Percentiles rank a stretch among this genome's conserved stretches.
phyloP scores from a whole-genome alignment of 2,113 vertebrate genomes.

The Callochromis pleurospilus region DNA sequence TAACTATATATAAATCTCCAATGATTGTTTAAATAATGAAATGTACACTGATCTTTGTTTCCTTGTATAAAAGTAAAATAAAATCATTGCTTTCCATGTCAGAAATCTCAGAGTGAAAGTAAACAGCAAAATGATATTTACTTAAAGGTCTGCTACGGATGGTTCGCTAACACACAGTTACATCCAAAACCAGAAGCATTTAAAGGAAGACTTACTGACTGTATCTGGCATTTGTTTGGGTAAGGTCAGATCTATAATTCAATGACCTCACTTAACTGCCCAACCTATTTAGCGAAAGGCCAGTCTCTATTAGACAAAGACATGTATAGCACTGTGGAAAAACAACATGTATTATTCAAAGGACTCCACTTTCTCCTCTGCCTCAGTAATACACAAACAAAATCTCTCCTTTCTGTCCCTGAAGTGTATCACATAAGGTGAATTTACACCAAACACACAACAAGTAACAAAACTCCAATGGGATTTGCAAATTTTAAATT shows the following conservation, averaged over 20 bases:
- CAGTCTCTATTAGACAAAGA: conserved; percentile 14
- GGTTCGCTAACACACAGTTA: neutral
- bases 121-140: neutral
- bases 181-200: neutral
- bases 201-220: neutral
- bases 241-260: conserved; percentile 45
- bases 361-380: neutral
- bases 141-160: neutral
- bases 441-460: neutral
- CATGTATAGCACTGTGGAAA: conserved; percentile 7
- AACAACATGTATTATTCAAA: conserved; percentile 45
- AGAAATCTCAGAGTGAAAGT: neutral
- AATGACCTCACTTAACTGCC: neutral
- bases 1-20: neutral
- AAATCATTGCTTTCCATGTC: neutral
- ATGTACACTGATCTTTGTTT: neutral
- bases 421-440: neutral
- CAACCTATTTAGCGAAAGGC: conserved; percentile 37
- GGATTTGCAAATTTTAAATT: neutral
- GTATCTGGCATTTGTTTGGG: neutral
- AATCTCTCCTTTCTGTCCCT: neutral
- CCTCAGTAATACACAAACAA: neutral
- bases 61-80: neutral
- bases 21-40: neutral
- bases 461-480: neutral